These are phyloP conservation scores for Drosophila fulvimacula DNA, from an alignment of 2,888 invertebrate genomes.

Conservation along the genomic window DNA sequence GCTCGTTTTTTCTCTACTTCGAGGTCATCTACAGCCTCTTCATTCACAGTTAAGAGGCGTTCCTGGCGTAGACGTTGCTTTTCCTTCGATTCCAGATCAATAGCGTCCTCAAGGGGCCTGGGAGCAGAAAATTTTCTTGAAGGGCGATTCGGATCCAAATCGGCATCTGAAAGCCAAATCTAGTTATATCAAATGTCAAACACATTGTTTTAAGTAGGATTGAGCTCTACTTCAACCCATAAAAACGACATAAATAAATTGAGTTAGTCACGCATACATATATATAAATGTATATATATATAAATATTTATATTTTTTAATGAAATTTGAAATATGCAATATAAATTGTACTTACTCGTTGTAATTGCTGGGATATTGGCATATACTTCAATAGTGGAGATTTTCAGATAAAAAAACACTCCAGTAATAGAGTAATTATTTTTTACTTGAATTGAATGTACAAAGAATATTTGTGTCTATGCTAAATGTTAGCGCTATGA, in stretches of 20 bases:
- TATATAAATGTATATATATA: conserved; percentile 10
- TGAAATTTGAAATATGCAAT: conserved; percentile 13
- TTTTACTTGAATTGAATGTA: conserved; percentile 29
- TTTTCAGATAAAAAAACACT: conserved; percentile 68
- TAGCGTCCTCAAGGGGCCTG: conserved; percentile 87
- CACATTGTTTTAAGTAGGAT: neutral
- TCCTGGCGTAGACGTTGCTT: conserved; percentile 88
- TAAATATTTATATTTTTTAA: conserved; percentile 15
- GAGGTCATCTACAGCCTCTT: conserved; percentile 81
- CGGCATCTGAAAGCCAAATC: conserved; percentile 84
- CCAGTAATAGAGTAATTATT: conserved; percentile 55
- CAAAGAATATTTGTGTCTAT: neutral
- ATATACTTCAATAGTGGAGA: conserved; percentile 57
- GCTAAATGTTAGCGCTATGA: neutral
- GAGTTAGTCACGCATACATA: conserved; percentile 14
- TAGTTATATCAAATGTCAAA: conserved; percentile 15
- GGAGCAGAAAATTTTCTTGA: conserved; percentile 89
- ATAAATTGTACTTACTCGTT: conserved; percentile 55
- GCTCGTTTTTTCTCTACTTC: conserved; percentile 86
- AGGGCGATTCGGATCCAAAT: conserved; percentile 89
- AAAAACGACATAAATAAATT: neutral
- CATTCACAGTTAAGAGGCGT: conserved; percentile 86
- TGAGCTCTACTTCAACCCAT: neutral
- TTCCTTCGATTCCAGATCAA: conserved; percentile 87
- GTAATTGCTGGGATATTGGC: conserved; percentile 27